These are phyloP conservation scores for Drosophila miranda DNA, from an alignment of 1,140 invertebrate species.

Conservation along the genomic window DNA sequence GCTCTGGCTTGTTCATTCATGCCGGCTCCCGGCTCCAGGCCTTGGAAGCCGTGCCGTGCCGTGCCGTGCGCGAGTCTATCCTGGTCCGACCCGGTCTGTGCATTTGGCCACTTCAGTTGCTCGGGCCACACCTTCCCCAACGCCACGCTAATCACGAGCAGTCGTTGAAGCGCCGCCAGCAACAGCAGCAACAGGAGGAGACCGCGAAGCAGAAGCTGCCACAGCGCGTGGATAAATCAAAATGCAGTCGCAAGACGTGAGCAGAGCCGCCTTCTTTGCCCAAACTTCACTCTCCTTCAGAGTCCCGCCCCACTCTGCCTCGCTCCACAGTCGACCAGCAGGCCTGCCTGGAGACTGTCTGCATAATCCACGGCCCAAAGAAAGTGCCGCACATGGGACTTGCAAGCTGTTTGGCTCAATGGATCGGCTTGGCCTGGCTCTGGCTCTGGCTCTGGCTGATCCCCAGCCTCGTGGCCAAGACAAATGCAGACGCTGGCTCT, in stretches of 20 bases:
- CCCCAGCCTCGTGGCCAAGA: constrained; percentile 62
- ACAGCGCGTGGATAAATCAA: constrained; percentile 80
- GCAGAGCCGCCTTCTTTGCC: constrained; percentile 47
- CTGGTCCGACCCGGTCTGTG: constrained; percentile 25
- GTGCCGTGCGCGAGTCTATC: constrained; percentile 10
- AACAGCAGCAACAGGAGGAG: constrained; percentile 40
- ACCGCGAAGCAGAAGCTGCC: constrained; percentile 16
- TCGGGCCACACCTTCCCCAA: constrained; percentile 71
- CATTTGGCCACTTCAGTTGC: constrained; percentile 76
- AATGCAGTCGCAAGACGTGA: constrained; percentile 67
- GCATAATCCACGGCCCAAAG: constrained; percentile 71
- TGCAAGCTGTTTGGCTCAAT: constrained; percentile 43
- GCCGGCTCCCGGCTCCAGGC: constrained; percentile 24
- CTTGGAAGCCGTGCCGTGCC: constrained; percentile 1
- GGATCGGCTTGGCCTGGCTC: constrained; percentile 28
- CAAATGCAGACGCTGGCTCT: constrained; percentile 73
- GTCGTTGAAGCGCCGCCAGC: constrained; percentile 43
- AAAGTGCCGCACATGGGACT: constrained; percentile 66
- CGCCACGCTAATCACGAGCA: constrained; percentile 76
- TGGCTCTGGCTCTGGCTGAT: constrained; percentile 20
- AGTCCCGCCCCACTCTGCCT: constrained; percentile 4
- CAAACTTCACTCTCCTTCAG: neutral
- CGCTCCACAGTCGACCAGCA: neutral
- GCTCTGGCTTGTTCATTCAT: constrained; percentile 57
- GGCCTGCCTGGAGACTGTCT: constrained; percentile 36